A percentile compares a stretch with the other conserved stretches of the same genome.
Evolutionary conservation across 2,113 vertebrate genomes (phyloP).

Genomic region (Notothenia rossii): DNA sequence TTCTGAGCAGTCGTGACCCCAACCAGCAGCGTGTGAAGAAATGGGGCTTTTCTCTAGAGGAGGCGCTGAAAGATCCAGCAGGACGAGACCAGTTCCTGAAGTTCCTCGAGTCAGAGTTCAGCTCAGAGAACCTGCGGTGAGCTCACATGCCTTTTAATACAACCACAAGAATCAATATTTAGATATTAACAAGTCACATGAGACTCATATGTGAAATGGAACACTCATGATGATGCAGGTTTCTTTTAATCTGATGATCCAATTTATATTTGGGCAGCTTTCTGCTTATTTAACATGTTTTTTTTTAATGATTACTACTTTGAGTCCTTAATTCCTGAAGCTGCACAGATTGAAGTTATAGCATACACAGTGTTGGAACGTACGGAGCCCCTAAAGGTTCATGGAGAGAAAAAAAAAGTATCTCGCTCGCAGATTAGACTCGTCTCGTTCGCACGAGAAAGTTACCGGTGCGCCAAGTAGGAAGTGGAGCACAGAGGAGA

Average conservation of each 20-base stretch:
- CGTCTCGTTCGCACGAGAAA: too few relatives aligned
- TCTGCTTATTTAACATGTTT: too few relatives aligned
- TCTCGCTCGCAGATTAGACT: too few relatives aligned
- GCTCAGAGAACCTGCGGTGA: slow-evolving; percentile 97
- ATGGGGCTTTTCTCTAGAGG: slow-evolving; percentile 95
- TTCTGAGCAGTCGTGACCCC: slow-evolving; percentile 89
- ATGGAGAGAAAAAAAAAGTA: too few relatives aligned
- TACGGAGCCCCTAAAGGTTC: too few relatives aligned
- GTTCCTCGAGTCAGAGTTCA: slow-evolving; percentile 97
- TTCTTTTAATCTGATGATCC: too few relatives aligned
- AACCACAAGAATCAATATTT: background rate
- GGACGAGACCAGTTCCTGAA: slow-evolving; percentile 94
- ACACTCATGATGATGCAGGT: background rate
- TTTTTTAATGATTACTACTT: background rate
- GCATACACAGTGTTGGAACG: background rate
- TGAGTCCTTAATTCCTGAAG: background rate
- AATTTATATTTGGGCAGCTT: too few relatives aligned
- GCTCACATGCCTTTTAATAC: background rate
- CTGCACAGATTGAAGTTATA: background rate
- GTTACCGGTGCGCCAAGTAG: too few relatives aligned
- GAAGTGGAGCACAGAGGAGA: too few relatives aligned
- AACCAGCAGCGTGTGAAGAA: slow-evolving; percentile 94
- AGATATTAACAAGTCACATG: background rate
- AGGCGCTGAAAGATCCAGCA: slow-evolving; percentile 92
- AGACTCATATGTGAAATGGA: background rate